phyloP scores from a whole-genome alignment of 2,113 vertebrate genomes.

The Puma concolor region DNA sequence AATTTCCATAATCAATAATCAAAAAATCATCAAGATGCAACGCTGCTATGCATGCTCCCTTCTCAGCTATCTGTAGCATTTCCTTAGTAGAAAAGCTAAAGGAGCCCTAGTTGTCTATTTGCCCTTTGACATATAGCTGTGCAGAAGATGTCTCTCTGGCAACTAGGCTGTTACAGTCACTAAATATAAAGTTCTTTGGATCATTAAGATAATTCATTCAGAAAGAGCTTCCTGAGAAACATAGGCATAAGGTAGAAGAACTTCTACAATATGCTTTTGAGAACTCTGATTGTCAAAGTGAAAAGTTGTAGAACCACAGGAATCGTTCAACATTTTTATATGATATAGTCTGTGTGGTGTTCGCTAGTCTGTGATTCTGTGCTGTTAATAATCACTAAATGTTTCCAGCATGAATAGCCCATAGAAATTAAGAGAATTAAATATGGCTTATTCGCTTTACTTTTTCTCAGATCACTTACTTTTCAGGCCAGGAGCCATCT shows the following conservation, averaged over 20 bases:
- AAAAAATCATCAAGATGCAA: not conserved
- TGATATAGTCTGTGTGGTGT: not conserved
- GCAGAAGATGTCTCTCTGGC: not conserved
- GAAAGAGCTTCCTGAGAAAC: slow-evolving; percentile 15
- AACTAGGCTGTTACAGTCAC: not conserved
- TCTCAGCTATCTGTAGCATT: not conserved
- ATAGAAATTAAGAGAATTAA: not conserved
- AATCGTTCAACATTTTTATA: not conserved
- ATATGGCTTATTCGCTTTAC: not conserved
- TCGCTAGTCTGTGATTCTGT: not conserved
- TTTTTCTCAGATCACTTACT: not conserved
- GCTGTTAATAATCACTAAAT: not conserved
- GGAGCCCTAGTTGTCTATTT: not conserved
- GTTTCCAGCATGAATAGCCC: not conserved
- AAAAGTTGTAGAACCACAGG: not conserved
- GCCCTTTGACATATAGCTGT: not conserved
- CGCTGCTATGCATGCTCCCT: not conserved
- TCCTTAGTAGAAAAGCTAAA: not conserved
- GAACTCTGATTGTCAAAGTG: not conserved
- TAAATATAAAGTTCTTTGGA: slow-evolving; percentile 20
- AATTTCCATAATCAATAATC: not conserved
- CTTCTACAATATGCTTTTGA: not conserved
- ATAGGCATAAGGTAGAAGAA: not conserved
- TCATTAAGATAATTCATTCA: slow-evolving; percentile 54
- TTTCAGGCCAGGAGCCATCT: not conserved